Evolutionary conservation across 2,113 vertebrate genomes (phyloP).

Genomic region (Dendrocopos noguchii): DNA sequence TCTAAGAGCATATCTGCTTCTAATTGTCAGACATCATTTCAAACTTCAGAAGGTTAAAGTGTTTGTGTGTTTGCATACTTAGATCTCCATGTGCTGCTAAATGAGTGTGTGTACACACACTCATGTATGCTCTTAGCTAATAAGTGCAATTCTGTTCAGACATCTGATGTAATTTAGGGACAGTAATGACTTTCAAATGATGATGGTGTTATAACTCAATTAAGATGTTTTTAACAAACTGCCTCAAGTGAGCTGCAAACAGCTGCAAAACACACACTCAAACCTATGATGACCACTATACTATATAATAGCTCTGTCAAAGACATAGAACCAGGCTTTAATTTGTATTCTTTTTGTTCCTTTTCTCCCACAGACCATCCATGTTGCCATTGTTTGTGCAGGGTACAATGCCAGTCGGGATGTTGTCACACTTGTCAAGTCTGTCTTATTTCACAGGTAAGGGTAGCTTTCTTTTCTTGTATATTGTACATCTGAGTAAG

Average conservation of each 20-base stretch:
- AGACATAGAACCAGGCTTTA: not conserved
- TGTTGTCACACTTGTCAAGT: slow-evolving; percentile 97
- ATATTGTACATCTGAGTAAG: not conserved
- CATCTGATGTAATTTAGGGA: slow-evolving; percentile 55
- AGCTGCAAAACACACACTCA: slow-evolving; percentile 43
- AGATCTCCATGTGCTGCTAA: not conserved
- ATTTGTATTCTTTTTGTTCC: slow-evolving; percentile 25
- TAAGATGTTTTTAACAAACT: slow-evolving; percentile 73
- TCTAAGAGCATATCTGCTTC: not conserved
- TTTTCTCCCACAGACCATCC: slow-evolving; percentile 88
- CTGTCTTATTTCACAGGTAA: slow-evolving; percentile 98
- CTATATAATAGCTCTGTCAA: not conserved
- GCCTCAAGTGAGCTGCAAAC: slow-evolving; percentile 52
- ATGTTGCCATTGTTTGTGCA: slow-evolving; percentile 97
- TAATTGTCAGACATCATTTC: not conserved
- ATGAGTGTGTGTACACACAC: not conserved
- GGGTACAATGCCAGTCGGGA: slow-evolving; percentile 98
- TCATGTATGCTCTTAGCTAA: not conserved
- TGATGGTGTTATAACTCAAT: slow-evolving; percentile 70
- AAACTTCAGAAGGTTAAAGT: not conserved
- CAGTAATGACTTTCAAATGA: slow-evolving; percentile 68
- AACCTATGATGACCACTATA: not conserved
- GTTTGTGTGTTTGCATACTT: not conserved
- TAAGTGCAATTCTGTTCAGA: slow-evolving; percentile 34
- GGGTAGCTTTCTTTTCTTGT: not conserved